Evolutionary conservation across 2,797 vertebrate species (phyloP).

Genomic region (Euthynnus affinis): DNA sequence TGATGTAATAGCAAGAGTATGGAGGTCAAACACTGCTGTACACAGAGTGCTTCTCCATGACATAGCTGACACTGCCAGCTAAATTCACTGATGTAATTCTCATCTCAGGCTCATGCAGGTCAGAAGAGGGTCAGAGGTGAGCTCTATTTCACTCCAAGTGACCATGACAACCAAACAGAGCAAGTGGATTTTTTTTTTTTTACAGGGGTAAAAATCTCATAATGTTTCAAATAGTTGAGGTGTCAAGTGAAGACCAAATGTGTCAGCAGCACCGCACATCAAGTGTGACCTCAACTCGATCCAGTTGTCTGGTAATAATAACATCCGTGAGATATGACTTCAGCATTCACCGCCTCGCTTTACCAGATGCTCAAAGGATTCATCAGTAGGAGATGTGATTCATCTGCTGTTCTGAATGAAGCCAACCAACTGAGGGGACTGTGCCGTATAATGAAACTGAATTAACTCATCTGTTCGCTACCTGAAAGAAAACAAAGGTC

Average conservation of each 20-base stretch:
- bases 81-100: conserved; percentile 15
- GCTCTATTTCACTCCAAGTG: conserved; percentile 6
- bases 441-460: neutral
- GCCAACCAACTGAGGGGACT: neutral
- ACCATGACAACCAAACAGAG: conserved; percentile 26
- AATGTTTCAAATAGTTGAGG: neutral
- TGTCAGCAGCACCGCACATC: neutral
- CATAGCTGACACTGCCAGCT: neutral
- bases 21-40: conserved; percentile 17
- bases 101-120: neutral
- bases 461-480: neutral
- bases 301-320: conserved; percentile 15
- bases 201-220: neutral
- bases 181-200: too few species aligned
- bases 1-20: neutral
- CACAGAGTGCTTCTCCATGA: neutral
- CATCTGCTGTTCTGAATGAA: neutral
- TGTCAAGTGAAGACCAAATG: neutral
- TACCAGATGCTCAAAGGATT: conserved; percentile 9
- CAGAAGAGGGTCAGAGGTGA: conserved; percentile 35
- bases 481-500: conserved; percentile 17
- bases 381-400: neutral
- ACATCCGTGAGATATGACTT: conserved; percentile 11
- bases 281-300: neutral
- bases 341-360: neutral